Evolutionary conservation across 2,888 invertebrate genomes (phyloP).

Genomic region (Trypoxylon attenuatum): DNA sequence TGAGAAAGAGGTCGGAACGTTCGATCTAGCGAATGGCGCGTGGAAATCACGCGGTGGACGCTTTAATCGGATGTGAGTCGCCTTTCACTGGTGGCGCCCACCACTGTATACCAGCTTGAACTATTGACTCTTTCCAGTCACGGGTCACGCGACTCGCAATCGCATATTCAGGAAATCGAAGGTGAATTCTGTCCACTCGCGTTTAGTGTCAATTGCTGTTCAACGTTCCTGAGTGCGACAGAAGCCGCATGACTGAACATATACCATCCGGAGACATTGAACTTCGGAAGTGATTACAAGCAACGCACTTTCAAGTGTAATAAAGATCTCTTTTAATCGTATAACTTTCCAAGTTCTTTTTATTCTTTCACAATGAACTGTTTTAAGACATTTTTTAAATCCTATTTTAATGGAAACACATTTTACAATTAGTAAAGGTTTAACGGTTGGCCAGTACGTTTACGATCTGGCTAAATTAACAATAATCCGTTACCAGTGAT

Average conservation of each 20-base stretch:
- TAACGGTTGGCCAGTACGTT: too few relatives aligned
- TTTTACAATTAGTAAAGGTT: too few relatives aligned
- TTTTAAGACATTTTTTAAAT: too few relatives aligned
- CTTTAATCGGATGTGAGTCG: slow-evolving; percentile 43
- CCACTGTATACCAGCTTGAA: background rate
- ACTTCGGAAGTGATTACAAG: too few relatives aligned
- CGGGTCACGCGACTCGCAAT: slow-evolving; percentile 5
- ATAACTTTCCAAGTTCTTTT: too few relatives aligned
- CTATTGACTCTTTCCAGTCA: slow-evolving; percentile 31
- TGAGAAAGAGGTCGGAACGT: slow-evolving; percentile 30
- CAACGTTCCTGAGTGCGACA: background rate
- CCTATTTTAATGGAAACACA: too few relatives aligned
- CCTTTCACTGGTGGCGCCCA: slow-evolving; percentile 18
- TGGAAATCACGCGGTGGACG: slow-evolving; percentile 26
- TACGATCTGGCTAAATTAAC: slow-evolving; percentile 21
- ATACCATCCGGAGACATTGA: too few relatives aligned
- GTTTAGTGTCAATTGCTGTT: slow-evolving; percentile 14
- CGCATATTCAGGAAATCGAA: slow-evolving; percentile 37
- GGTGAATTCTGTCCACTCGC: slow-evolving; percentile 12
- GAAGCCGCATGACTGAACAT: too few relatives aligned
- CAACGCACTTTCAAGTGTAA: too few relatives aligned
- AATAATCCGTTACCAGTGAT: slow-evolving; percentile 16
- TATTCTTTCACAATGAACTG: too few relatives aligned
- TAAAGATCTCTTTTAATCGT: too few relatives aligned
- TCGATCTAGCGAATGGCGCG: slow-evolving; percentile 19